A percentile compares a stretch with the other conserved stretches of the same genome.
Conservation (phyloP, 92 coral and sea anemone genomes). For the Phenganax subtilis region DNA sequence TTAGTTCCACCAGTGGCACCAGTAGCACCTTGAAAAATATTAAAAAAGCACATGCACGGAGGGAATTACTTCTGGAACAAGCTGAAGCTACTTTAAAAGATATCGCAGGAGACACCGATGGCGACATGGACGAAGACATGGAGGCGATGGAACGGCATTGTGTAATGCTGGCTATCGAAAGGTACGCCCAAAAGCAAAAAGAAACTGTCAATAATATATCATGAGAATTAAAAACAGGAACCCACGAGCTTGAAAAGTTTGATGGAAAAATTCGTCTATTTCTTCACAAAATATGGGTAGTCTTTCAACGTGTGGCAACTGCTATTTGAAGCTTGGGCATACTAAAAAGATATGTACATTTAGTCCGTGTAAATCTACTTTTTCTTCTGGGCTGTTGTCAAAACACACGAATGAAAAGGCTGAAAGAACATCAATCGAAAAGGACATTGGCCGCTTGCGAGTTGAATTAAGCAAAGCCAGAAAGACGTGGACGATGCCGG, state of each 20-base stretch:
- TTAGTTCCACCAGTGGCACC: neutral
- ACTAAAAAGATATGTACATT: neutral
- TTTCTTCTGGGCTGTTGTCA: conserved; percentile 33
- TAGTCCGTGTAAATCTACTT: conserved; percentile 40
- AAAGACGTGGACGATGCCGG: conserved; percentile 44
- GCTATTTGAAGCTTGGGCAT: conserved; percentile 6
- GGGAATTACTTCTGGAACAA: neutral
- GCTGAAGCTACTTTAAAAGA: neutral
- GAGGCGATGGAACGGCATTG: neutral
- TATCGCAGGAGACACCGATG: neutral
- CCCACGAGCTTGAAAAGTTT: neutral
- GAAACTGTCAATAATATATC: neutral
- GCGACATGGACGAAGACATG: neutral
- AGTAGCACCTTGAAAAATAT: neutral
- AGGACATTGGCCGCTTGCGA: conserved; percentile 25
- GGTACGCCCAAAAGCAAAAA: neutral
- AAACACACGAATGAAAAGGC: conserved; percentile 42
- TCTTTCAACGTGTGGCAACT: conserved; percentile 1
- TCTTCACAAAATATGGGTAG: neutral
- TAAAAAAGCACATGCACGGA: neutral
- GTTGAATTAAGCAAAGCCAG: conserved; percentile 33
- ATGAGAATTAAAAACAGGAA: conserved; percentile 1
- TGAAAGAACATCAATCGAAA: conserved; percentile 25
- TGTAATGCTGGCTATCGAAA: neutral
- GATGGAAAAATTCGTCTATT: neutral